Evolutionary conservation across 2,113 vertebrate species (phyloP).

Genomic region (Melanerpes aurifrons): DNA sequence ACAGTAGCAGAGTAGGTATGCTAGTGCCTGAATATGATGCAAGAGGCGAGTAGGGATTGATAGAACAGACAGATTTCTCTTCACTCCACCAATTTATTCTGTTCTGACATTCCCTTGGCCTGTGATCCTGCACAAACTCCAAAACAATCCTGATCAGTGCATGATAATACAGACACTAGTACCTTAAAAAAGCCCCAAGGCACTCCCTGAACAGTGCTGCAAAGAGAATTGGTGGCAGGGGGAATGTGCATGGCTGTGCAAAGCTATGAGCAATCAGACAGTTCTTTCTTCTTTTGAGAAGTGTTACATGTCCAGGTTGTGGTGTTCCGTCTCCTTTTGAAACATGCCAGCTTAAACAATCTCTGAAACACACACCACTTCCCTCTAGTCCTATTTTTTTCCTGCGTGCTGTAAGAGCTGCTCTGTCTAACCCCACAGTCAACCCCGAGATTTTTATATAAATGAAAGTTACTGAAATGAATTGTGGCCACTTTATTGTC

Average conservation of each 20-base stretch:
- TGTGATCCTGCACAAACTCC: neutral
- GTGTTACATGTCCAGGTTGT: constrained; percentile 11
- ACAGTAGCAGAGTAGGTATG: neutral
- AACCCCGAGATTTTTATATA: neutral
- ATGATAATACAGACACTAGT: fast-evolving
- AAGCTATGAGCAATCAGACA: constrained; percentile 22
- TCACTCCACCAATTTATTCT: neutral
- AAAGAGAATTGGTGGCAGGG: neutral
- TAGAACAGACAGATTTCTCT: neutral
- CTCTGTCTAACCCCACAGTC: neutral
- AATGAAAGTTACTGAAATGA: constrained; percentile 1
- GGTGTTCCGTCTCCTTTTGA: neutral
- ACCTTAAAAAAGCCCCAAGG: neutral
- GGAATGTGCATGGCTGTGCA: neutral
- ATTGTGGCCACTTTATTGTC: neutral
- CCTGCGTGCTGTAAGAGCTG: neutral
- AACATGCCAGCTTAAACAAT: constrained; percentile 16
- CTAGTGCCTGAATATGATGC: neutral
- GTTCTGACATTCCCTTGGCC: neutral
- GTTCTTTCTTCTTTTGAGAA: constrained; percentile 30
- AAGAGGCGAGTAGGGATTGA: neutral
- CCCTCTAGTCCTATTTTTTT: neutral
- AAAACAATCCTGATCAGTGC: neutral
- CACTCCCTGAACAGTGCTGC: neutral
- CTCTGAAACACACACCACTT: neutral